Evolutionary conservation across 2,113 vertebrate genomes (phyloP), one percentile per base, ranked within the genome.

Genomic region (Mungos mungo): DNA sequence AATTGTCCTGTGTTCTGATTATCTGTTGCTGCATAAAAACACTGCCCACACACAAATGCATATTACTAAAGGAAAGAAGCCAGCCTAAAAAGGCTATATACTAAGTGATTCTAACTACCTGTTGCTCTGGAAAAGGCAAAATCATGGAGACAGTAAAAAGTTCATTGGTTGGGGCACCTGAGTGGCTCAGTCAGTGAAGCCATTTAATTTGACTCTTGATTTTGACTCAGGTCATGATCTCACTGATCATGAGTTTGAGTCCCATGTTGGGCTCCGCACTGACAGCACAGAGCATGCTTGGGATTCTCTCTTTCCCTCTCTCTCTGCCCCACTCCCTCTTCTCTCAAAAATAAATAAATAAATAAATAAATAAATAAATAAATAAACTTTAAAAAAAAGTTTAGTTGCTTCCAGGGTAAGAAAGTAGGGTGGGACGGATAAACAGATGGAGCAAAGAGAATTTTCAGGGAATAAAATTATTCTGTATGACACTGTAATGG

Each of bases 371-470:
- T 38, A 2, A 38, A 45, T 45, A 45, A 45, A 15, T 54, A 19
- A 19, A 54, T 54, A 54, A 54, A 54, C 54, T 19, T 18, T 21
- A 16, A 18, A 54, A 74, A 81, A 74, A 84, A 47, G 15, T 12
- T 57, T 15, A 27, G n/a, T 27, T 33, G 16, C 14, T 60, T 5
- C 18, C 41, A 9, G 5, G 33, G 4, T 65, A 6, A 15, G 38
- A 79, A 31, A 29, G 38, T 52, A 25, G 27, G 0, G 11, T 52
- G 19, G 10, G 19, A 63, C 7, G 25, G 33, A 8, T 18, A 35
- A n/a, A 19, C 0, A 23, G 7, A 5, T 3, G 27, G 38, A 33
- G 8, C n/a, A 23, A 7, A 52, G 57, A 31, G 4, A 27, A 33
- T 25, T 68, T 87, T 68, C 7, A 71, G 15, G 52, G 19, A n/a